Percentiles rank a stretch among this genome's conserved stretches.
phyloP scores from a whole-genome alignment of 2,888 invertebrate genomes.

The Melanotus villosus region DNA sequence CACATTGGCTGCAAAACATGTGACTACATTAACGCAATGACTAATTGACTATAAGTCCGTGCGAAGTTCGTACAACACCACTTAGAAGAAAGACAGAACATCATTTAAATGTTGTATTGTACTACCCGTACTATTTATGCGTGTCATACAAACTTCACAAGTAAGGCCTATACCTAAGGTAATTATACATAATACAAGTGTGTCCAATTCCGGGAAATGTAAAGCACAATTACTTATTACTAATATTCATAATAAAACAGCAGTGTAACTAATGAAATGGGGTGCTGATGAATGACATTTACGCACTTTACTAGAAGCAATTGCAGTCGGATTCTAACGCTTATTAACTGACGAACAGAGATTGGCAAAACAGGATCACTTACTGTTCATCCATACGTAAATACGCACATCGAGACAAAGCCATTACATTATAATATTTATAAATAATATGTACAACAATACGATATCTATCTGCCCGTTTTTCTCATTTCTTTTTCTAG shows the following conservation, averaged over 20 bases:
- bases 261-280: slow-evolving; percentile 43
- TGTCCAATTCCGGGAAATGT: slow-evolving; percentile 50
- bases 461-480: slow-evolving; percentile 44
- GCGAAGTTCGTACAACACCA: slow-evolving; percentile 42
- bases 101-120: slow-evolving; percentile 38
- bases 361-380: slow-evolving; percentile 45
- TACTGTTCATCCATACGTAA: slow-evolving; percentile 48
- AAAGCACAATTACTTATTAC: slow-evolving; percentile 51
- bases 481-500: slow-evolving; percentile 33
- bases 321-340: slow-evolving; percentile 45
- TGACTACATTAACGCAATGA: slow-evolving; percentile 50
- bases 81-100: slow-evolving; percentile 38
- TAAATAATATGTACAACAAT: slow-evolving; percentile 48
- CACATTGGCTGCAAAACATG: slow-evolving; percentile 51
- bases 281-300: slow-evolving; percentile 47
- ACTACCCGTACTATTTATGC: slow-evolving; percentile 46
- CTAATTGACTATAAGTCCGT: slow-evolving; percentile 51
- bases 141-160: slow-evolving; percentile 52
- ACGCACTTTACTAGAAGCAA: slow-evolving; percentile 45
- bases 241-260: slow-evolving; percentile 46
- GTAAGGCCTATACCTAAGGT: slow-evolving; percentile 56
- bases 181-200: slow-evolving; percentile 54
- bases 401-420: slow-evolving; percentile 53
- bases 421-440: slow-evolving; percentile 48
- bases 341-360: slow-evolving; percentile 45